phyloP scores from a whole-genome alignment of 2,113 vertebrate species.

The Entomyzon cyanotis region DNA sequence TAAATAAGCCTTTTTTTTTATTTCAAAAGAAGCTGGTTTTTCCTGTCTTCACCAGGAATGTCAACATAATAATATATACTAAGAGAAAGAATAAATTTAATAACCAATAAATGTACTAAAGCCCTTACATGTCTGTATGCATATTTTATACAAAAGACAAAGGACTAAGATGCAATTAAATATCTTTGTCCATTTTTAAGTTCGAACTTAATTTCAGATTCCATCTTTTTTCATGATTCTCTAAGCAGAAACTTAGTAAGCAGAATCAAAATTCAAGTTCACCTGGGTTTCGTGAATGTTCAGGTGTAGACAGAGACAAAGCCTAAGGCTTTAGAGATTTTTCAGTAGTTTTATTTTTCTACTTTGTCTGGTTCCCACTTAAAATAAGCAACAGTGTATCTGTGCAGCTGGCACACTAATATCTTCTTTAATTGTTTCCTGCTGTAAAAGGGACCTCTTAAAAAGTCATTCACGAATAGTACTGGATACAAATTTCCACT shows the following conservation, averaged over 20 bases:
- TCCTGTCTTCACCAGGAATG: rapidly evolving
- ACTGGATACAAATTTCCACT: slow-evolving; percentile 8
- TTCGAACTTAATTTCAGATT: not conserved
- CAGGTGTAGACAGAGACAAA: not conserved
- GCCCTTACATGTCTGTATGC: rapidly evolving
- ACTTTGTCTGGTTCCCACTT: not conserved
- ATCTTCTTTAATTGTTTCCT: not conserved
- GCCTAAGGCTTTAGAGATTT: not conserved
- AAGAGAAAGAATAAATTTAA: not conserved
- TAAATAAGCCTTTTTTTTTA: not conserved
- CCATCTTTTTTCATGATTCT: not conserved
- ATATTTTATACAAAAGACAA: not conserved
- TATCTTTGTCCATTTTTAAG: not conserved
- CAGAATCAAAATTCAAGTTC: not conserved
- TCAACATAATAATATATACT: not conserved
- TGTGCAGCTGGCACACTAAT: not conserved
- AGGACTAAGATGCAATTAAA: not conserved
- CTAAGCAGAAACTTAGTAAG: not conserved
- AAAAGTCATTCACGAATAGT: slow-evolving; percentile 27
- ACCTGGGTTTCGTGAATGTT: not conserved
- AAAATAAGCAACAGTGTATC: not conserved
- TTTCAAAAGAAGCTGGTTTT: not conserved
- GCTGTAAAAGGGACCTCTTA: not conserved
- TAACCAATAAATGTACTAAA: not conserved
- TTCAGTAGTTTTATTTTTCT: not conserved